Evolutionary conservation across 2,888 invertebrate species (phyloP), one percentile per base, ranked within the genome.

Genomic region (Rutpela maculata): DNA sequence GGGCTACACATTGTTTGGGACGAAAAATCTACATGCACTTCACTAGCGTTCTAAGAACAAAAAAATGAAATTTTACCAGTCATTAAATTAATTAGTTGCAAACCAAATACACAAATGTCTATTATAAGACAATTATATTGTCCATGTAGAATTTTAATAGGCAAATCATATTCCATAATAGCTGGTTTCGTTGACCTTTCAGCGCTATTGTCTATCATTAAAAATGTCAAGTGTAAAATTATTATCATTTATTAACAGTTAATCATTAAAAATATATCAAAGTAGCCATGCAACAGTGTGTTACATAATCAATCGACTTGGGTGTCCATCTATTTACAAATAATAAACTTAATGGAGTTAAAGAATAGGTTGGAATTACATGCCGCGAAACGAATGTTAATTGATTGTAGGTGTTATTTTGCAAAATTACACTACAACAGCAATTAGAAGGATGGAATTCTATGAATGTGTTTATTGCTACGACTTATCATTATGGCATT

Each of bases 361-460:
- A 56, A 43, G 55, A 56, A 59, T n/a, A 70, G 57, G 31, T 7
- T 35, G 9, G 7, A 35, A 35, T 35, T 35, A 35, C 31, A 35
- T 35, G 31, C 31, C 35, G 60, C 11, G 70, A 60, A 60, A 59
- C 18, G 57, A 59, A 68, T n/a, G 70, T 18, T 70, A 70, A 70
- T 70, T 70, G 60, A 60, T 60, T 60, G 70, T 70, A 77, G 79
- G 79, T 79, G 79, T 38, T 79, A 71, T 77, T 79, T 79, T 75
- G 72, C 69, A 74, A 79, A 79, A 79, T 79, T 74, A 68, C 77
- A 69, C 77, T 76, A 43, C 31, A 35, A 35, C 31, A 7, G 15
- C 15, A 43, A 43, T 43, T 43, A 15, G 11, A 43, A 10, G 43
- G 43, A 43, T 12, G 43, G 12, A 43, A 43, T 43, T 35, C 9